Conservation (phyloP, 2,113 vertebrate species). For the Caranx melampygus region DNA sequence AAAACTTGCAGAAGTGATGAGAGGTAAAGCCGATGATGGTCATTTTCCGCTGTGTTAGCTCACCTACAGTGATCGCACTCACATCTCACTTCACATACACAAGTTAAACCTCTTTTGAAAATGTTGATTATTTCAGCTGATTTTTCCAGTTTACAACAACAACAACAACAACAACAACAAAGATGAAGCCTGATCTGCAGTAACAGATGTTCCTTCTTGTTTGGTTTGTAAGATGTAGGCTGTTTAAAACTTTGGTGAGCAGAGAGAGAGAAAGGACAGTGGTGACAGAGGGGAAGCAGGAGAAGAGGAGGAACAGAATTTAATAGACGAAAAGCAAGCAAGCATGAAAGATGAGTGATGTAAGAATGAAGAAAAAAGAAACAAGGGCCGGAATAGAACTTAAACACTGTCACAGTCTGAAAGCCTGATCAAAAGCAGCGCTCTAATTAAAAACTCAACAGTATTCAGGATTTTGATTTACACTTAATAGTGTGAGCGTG, state of each 20-base stretch:
- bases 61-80: not conserved
- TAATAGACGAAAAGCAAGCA: not conserved
- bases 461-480: constrained; percentile 36
- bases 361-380: not conserved
- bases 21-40: not conserved
- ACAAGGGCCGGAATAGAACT: not conserved
- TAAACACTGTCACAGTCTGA: not conserved
- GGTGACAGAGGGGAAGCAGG: not conserved
- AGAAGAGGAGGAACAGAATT: not conserved
- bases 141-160: not conserved
- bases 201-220: not conserved
- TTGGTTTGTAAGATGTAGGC: not conserved
- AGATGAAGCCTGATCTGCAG: not conserved
- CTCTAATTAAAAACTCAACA: constrained; percentile 46
- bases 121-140: not conserved
- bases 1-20: constrained; percentile 7
- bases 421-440: constrained; percentile 26
- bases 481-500: constrained; percentile 45
- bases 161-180: not conserved
- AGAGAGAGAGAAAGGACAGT: not conserved
- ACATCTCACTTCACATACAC: not conserved
- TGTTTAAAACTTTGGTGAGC: not conserved
- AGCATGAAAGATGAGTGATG: not conserved
- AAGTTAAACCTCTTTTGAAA: not conserved
- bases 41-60: not conserved